A percentile compares a stretch with the other conserved stretches of the same genome.
These are phyloP conservation scores for Semicossyphus pulcher DNA, from an alignment of 2,113 vertebrate species.

Conservation along the genomic window DNA sequence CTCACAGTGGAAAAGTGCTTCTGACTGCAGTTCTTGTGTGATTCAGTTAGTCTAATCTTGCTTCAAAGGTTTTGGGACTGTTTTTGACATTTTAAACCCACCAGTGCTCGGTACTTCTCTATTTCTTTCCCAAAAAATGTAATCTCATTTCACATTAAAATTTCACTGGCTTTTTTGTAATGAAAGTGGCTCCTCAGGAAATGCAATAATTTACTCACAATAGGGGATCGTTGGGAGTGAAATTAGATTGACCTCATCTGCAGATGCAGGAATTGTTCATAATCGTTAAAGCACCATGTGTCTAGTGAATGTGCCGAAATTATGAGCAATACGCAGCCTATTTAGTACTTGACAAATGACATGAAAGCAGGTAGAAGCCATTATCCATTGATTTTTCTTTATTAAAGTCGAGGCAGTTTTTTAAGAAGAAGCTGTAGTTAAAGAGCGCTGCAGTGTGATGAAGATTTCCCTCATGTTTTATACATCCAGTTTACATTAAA, in stretches of 20 bases:
- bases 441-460: not conserved
- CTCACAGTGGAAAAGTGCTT: constrained; percentile 11
- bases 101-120: not conserved
- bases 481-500: constrained; percentile 7
- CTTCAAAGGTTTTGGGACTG: constrained; percentile 12
- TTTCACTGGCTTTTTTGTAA: not conserved
- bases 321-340: not conserved
- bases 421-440: not conserved
- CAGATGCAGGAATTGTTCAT: constrained; percentile 25
- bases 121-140: constrained; percentile 1
- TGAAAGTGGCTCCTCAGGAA: constrained; percentile 8
- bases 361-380: constrained; percentile 14
- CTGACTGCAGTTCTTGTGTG: constrained; percentile 16
- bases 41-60: not conserved
- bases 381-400: constrained; percentile 1
- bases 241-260: constrained; percentile 57
- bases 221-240: constrained; percentile 29
- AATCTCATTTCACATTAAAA: constrained; percentile 25
- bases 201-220: constrained; percentile 39
- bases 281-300: constrained; percentile 32
- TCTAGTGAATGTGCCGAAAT: not conserved
- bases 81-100: constrained; percentile 23
- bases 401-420: not conserved
- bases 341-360: not conserved
- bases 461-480: not conserved